phyloP scores from a whole-genome alignment of 2,888 invertebrate genomes.

The Lasioglossum figueresi region DNA sequence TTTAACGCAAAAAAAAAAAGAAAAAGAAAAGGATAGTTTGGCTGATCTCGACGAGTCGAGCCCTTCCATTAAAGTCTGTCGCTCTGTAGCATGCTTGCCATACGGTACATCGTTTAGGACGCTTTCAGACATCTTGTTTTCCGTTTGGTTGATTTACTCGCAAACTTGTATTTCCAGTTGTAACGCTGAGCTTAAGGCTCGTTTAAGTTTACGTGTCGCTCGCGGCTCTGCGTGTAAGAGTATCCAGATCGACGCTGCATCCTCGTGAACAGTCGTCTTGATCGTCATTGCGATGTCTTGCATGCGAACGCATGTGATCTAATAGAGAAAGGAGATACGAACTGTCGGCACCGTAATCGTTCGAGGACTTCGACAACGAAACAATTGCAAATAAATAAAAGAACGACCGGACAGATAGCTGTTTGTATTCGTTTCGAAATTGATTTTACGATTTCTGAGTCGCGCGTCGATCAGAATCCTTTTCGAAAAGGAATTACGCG shows the following conservation, averaged over 20 bases:
- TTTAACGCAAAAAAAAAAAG: neutral
- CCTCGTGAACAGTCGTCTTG: slow-evolving; percentile 24
- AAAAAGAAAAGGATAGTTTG: slow-evolving; percentile 17
- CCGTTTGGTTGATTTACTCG: slow-evolving; percentile 48
- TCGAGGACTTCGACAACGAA: neutral
- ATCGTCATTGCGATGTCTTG: slow-evolving; percentile 43
- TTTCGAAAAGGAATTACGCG: no score
- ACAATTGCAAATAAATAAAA: neutral
- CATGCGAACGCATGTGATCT: slow-evolving; percentile 59
- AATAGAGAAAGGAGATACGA: slow-evolving; percentile 65
- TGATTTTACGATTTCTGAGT: no score
- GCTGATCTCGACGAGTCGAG: slow-evolving; percentile 68
- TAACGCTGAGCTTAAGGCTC: slow-evolving; percentile 19
- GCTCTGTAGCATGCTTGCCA: slow-evolving; percentile 67
- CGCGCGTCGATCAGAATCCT: neutral
- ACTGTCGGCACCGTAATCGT: slow-evolving; percentile 33
- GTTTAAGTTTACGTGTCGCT: slow-evolving; percentile 29
- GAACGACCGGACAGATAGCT: neutral
- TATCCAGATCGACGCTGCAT: slow-evolving; percentile 18
- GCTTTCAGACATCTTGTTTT: slow-evolving; percentile 53
- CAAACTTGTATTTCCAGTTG: slow-evolving; percentile 28
- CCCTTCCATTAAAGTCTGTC: slow-evolving; percentile 53
- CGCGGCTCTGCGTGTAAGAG: slow-evolving; percentile 27
- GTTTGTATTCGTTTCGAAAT: neutral
- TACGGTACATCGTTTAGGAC: slow-evolving; percentile 55